Evolutionary conservation across 2,888 invertebrate species (phyloP).

Genomic region (Xestia xanthographa): DNA sequence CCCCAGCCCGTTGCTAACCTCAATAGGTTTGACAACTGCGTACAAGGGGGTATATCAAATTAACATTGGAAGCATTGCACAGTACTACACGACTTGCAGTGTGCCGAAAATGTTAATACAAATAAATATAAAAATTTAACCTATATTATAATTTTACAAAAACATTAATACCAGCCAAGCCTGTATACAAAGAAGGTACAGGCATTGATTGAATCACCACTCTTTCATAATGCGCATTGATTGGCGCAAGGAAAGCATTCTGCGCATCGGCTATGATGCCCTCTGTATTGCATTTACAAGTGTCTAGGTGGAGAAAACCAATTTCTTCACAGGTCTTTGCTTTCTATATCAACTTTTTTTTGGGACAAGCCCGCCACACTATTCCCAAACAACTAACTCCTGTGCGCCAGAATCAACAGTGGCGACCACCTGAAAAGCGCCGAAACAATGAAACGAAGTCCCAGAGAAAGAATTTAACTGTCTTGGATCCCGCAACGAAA

Average conservation of each 20-base stretch:
- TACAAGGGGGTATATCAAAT: conserved; percentile 79
- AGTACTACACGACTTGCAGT: conserved; percentile 66
- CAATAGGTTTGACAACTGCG: conserved; percentile 80
- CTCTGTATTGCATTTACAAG: neutral
- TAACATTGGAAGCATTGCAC: conserved; percentile 82
- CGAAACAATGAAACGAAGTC: too few species aligned
- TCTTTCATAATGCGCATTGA: neutral
- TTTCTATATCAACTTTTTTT: too few species aligned
- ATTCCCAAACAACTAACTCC: too few species aligned
- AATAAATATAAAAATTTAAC: neutral
- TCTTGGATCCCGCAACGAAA: too few species aligned
- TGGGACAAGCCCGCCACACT: too few species aligned
- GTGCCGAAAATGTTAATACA: conserved; percentile 84
- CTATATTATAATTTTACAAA: neutral
- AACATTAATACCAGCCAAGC: neutral
- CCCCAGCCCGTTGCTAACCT: conserved; percentile 81
- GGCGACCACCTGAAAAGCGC: too few species aligned
- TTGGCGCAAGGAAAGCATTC: neutral
- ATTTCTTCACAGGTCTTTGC: too few species aligned
- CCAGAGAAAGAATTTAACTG: too few species aligned
- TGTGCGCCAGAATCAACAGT: too few species aligned
- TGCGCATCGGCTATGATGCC: too few species aligned
- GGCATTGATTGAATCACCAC: neutral
- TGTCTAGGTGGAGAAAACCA: too few species aligned
- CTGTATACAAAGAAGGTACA: neutral